Conservation (phyloP, 1,140 invertebrate genomes). For the Heliothis subflexa region DNA sequence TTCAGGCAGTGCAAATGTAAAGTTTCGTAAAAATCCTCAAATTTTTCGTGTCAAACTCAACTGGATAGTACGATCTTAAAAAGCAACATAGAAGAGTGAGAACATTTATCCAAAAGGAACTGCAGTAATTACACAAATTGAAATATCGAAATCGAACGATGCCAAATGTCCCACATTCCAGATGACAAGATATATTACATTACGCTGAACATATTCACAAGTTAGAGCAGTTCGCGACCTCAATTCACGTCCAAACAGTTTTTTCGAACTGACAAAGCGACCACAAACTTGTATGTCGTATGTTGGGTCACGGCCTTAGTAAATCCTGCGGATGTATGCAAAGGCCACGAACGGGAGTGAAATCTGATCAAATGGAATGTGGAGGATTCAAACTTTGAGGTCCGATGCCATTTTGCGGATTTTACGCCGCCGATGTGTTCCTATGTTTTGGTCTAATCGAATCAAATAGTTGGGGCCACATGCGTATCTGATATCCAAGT, state of each 20-base stretch:
- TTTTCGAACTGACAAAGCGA: conserved; percentile 45
- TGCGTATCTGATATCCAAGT: conserved; percentile 19
- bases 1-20: not conserved
- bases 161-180: conserved; percentile 22
- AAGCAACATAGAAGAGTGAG: conserved; percentile 9
- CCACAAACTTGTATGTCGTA: conserved; percentile 47
- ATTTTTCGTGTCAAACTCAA: not conserved
- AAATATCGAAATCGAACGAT: conserved; percentile 19
- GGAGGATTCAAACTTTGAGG: conserved; percentile 47
- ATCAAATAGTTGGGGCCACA: conserved; percentile 43
- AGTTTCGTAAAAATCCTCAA: not conserved
- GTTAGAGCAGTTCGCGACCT: conserved; percentile 30
- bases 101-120: not conserved
- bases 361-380: conserved; percentile 50
- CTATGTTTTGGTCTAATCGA: conserved; percentile 42
- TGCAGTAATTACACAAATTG: conserved; percentile 22
- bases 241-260: conserved; percentile 38
- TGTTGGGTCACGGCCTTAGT: conserved; percentile 50
- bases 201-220: conserved; percentile 21
- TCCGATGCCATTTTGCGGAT: conserved; percentile 43
- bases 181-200: conserved; percentile 31
- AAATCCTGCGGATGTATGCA: conserved; percentile 55
- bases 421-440: conserved; percentile 20
- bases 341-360: conserved; percentile 42
- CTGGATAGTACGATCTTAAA: not conserved